phyloP scores from a whole-genome alignment of 92 coral and sea anemone genomes.

The Palythoa grandiflora region DNA sequence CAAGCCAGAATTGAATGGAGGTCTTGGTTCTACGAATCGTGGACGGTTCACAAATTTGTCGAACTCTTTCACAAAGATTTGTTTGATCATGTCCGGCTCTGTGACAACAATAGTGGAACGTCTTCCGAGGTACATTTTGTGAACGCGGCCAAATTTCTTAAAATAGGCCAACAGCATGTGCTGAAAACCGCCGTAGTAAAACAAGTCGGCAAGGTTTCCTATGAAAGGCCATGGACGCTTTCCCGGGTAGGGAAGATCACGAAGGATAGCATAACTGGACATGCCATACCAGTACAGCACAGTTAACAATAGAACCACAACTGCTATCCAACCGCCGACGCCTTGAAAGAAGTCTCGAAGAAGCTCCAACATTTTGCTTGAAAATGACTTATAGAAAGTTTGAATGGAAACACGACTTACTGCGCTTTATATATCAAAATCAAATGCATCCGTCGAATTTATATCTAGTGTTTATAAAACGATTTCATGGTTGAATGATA shows the following conservation, averaged over 20 bases:
- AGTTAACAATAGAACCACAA: conserved; percentile 39
- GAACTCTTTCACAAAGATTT: conserved; percentile 79
- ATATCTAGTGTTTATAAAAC: too few relatives aligned
- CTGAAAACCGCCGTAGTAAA: conserved; percentile 77
- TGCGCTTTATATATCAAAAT: too few relatives aligned
- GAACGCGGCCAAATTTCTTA: conserved; percentile 75
- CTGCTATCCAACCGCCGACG: conserved; percentile 39
- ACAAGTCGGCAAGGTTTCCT: conserved; percentile 75
- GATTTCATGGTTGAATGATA: too few relatives aligned
- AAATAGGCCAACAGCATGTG: conserved; percentile 73
- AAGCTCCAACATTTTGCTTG: neutral
- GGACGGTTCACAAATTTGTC: conserved; percentile 81
- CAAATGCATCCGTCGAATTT: too few relatives aligned
- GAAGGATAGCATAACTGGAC: conserved; percentile 58
- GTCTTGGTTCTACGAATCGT: conserved; percentile 58
- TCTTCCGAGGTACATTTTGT: conserved; percentile 73
- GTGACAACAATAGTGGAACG: conserved; percentile 60
- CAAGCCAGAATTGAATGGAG: conserved; percentile 62
- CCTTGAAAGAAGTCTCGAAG: neutral
- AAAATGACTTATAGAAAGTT: neutral
- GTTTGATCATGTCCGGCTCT: conserved; percentile 81
- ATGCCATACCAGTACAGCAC: conserved; percentile 75
- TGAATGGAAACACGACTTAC: neutral
- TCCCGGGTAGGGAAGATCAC: conserved; percentile 62
- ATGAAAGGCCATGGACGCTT: conserved; percentile 81